Evolutionary conservation across 2,113 vertebrate genomes (phyloP).

Genomic region (Neogale vison): DNA sequence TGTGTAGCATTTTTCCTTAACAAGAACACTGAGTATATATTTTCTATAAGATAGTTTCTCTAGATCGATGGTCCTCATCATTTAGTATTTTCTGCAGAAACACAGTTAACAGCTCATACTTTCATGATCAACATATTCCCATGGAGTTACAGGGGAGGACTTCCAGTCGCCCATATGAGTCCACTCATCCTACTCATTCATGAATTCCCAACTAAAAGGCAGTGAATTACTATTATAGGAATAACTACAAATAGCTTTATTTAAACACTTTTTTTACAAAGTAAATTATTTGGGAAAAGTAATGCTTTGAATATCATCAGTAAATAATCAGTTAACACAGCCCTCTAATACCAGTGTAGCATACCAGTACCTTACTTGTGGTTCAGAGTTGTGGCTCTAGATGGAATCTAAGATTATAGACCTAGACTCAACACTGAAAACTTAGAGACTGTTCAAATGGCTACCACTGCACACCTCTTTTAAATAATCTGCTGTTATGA

Average conservation of each 20-base stretch:
- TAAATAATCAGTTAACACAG: background rate
- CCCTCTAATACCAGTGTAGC: background rate
- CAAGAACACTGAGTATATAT: background rate
- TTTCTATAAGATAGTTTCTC: background rate
- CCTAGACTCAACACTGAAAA: background rate
- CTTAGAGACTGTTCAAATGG: background rate
- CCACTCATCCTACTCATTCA: background rate
- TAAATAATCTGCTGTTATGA: background rate
- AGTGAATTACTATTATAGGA: background rate
- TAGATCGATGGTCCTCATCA: background rate
- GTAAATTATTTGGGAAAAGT: background rate
- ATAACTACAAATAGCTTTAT: background rate
- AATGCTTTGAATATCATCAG: background rate
- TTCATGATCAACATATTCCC: background rate
- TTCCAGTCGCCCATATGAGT: accelerated
- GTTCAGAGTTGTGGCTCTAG: background rate
- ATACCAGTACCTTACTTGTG: background rate
- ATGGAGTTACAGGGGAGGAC: background rate
- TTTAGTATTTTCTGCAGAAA: constrained; percentile 2
- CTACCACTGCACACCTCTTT: background rate
- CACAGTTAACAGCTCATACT: background rate
- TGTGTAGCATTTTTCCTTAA: background rate
- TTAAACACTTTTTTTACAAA: background rate
- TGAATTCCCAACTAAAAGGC: background rate
- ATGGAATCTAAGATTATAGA: background rate